Percentiles rank a stretch among this genome's conserved stretches.
phyloP scores from a whole-genome alignment of 2,888 invertebrate genomes.

The Hyposoter dolosus region DNA sequence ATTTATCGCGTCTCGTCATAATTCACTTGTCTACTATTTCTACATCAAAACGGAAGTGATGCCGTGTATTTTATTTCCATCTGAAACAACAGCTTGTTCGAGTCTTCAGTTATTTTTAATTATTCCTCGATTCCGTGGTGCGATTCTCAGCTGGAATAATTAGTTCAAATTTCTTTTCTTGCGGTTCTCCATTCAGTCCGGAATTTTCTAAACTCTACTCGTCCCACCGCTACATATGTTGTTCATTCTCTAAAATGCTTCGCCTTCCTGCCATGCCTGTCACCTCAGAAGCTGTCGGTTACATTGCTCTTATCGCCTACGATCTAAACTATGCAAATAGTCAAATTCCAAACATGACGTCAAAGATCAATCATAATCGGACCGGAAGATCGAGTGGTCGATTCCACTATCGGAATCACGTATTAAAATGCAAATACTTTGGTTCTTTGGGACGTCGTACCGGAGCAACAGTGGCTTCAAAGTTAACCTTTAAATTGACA shows the following conservation, averaged over 20 bases:
- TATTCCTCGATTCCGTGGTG: neutral
- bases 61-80: neutral
- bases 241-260: neutral
- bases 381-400: slow-evolving; percentile 15
- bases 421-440: neutral
- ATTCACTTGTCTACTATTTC: neutral
- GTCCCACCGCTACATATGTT: neutral
- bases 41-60: neutral
- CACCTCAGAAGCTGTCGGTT: neutral
- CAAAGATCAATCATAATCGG: slow-evolving; percentile 24
- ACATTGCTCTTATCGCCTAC: neutral
- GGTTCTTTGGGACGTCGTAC: neutral
- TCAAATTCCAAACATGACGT: slow-evolving; percentile 14
- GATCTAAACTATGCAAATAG: slow-evolving; percentile 4
- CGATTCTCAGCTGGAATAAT: neutral
- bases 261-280: no score
- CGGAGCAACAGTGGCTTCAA: neutral
- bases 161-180: neutral
- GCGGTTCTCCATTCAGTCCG: neutral
- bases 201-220: neutral
- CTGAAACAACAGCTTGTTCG: neutral
- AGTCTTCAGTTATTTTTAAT: neutral
- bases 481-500: neutral
- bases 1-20: neutral
- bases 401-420: neutral